Base-by-base conservation (phyloP, 2,797 vertebrate genomes). In the Gephyroberyx darwinii region DNA sequence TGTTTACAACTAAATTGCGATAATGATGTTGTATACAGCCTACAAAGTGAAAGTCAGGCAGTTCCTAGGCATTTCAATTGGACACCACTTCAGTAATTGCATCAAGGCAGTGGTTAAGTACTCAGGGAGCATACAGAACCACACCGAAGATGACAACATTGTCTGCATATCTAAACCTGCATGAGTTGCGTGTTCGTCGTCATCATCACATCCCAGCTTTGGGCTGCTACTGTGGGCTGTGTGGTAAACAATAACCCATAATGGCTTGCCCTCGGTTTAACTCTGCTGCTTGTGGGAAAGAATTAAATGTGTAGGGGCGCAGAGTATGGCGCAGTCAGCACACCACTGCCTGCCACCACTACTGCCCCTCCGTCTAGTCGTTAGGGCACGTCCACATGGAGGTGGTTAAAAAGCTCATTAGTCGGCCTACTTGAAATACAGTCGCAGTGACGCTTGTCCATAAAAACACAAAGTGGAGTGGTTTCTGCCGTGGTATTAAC, bases 321-420 rank as follows among this genome's bases (percentile, higher is more conserved):
- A 72, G 87, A 91, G 86, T 90, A 90, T 60, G 85, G 83, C 90
- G 65, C 65, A 89, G 90, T 92, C 88, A 91, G 90, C 90, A 89
- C 86, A 86, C 86, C 85, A 81, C 83, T 9, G 69, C 84, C 86
- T 83, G 82, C 86, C 78, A 89, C 90, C 78, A 72, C 81, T 83
- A 91, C 88, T 90, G 86, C 83, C 86, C 88, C 87, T 87, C 81
- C 84, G 90, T 92, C 89, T 90, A 84, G 86, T 90, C 89, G 77
- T 83, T 83, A 82, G 87, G 86, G 83, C 82, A 83, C 35, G 67
- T 90, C 86, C 93, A 93, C 92, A 93, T 93, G 93, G 93, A 94
- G 87, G 90, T 92, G 88, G 90, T 94, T 94, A 94, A 91, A 92
- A 88, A 87, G 89, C 93, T 94, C 93, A 92, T 94, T 94, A 94